Evolutionary conservation across 2,797 vertebrate genomes (phyloP), one percentile per base, ranked within the genome.

Genomic region (Hyperoplus immaculatus): DNA sequence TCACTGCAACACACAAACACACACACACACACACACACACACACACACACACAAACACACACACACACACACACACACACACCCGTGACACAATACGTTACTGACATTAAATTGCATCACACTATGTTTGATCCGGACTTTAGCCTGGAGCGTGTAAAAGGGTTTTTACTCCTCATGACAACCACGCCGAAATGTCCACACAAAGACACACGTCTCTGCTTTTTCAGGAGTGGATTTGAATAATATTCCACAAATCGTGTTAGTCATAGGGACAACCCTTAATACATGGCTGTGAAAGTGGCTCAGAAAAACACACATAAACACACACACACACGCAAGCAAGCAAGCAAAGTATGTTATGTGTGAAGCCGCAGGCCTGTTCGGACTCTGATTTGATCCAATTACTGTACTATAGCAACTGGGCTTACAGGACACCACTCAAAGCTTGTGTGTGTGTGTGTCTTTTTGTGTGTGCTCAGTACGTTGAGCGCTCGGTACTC

Each of bases 1-100:
- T 98, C 97, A 88, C 98, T 99, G 89, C 59, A 42, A 49, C 18
- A 73, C 85, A 90, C 53, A 51, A 43, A 43, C 10, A 43, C 42
- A 6, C 6, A 10, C 42, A 43, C 42, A 43, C 42, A 43, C 42
- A 58, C 3, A 38, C 12, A 4, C 4, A 16, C n/a, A 53, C 38
- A 41, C 29, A 29, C 29, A 29, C 29, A 29, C 29, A 29, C 29
- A 29, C 29, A 29, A 2, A 29, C 29, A 29, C 29, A 29, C 29
- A 29, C 29, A 29, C 29, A 29, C 29, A 29, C 29, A 29, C 29
- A 29, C 29, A 29, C 29, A 29, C 29, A 29, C 29, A 21, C 29
- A 29, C 29, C 29, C 29, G 29, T 16, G 49, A 42, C 41, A 84
- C 5, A 16, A 68, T 2, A n/a, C 0, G 55, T 9, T 14, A 54